Evolutionary conservation across 1,140 invertebrate species (phyloP).

Genomic region (Rhyzopertha dominica): DNA sequence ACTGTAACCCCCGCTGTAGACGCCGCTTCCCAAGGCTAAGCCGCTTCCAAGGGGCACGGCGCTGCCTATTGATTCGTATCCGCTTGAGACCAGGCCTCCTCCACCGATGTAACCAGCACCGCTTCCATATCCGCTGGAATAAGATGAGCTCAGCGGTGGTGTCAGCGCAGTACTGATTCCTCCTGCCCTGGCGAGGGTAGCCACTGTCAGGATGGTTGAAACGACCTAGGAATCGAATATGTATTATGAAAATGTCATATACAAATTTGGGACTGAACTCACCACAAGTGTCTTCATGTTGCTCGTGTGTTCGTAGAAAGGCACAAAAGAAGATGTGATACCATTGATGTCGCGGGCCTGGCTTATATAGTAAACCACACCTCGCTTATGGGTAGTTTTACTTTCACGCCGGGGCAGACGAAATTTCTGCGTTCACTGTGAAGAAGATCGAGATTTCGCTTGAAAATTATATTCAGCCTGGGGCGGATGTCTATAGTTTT

Average conservation of each 20-base stretch:
- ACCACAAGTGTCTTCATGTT: conserved; percentile 17
- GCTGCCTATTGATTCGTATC: neutral
- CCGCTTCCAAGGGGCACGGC: conserved; percentile 17
- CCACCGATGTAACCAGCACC: neutral
- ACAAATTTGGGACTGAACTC: neutral
- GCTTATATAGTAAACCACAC: conserved; percentile 20
- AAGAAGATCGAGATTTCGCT: too few species aligned
- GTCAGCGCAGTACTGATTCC: conserved; percentile 20
- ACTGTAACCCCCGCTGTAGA: too few species aligned
- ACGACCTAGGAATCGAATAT: neutral
- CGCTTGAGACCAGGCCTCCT: neutral
- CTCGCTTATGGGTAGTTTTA: conserved; percentile 6
- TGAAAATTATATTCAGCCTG: too few species aligned
- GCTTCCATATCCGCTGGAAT: conserved; percentile 23
- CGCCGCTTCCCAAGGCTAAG: neutral
- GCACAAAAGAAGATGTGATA: conserved; percentile 17
- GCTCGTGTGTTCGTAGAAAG: neutral
- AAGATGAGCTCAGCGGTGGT: conserved; percentile 22
- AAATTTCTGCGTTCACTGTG: too few species aligned
- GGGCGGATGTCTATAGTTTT: too few species aligned
- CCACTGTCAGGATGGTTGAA: neutral
- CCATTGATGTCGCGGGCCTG: conserved; percentile 2
- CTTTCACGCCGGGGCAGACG: too few species aligned
- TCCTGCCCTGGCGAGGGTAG: conserved; percentile 15
- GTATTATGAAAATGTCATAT: neutral